A percentile compares a stretch with the other conserved stretches of the same genome.
These are phyloP conservation scores for Patella depressa DNA, from an alignment of 2,888 invertebrate species.

Conservation along the genomic window DNA sequence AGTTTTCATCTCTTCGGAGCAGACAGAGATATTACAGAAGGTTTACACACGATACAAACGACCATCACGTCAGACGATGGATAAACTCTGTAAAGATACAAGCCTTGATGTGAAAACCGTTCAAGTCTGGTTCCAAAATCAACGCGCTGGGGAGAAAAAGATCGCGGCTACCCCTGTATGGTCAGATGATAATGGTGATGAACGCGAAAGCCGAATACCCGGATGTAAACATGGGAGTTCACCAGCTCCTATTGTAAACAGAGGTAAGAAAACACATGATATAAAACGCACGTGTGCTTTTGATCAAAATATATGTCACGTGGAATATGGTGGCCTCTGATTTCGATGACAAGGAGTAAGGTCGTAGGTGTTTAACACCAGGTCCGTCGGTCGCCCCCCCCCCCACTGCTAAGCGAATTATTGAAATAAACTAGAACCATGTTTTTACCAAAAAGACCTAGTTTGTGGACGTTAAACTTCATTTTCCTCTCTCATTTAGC, in stretches of 20 bases:
- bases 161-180: not conserved
- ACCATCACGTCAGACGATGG: slow-evolving; percentile 29
- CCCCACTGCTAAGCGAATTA: too few relatives aligned
- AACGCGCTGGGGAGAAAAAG: slow-evolving; percentile 18
- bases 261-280: slow-evolving; percentile 24
- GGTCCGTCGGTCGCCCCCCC: too few relatives aligned
- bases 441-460: too few relatives aligned
- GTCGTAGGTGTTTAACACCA: too few relatives aligned
- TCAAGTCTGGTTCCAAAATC: slow-evolving; percentile 32
- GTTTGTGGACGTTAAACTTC: too few relatives aligned
- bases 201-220: not conserved
- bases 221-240: slow-evolving; percentile 25
- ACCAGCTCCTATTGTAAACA: slow-evolving; percentile 40
- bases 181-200: not conserved
- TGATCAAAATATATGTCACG: too few relatives aligned
- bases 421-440: too few relatives aligned
- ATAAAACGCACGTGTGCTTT: too few relatives aligned
- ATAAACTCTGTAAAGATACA: slow-evolving; percentile 27
- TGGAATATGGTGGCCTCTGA: too few relatives aligned
- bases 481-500: too few relatives aligned
- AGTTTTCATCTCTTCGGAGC: slow-evolving; percentile 17
- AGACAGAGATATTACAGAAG: slow-evolving; percentile 22
- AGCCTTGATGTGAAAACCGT: slow-evolving; percentile 26
- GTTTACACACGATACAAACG: slow-evolving; percentile 22
- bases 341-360: too few relatives aligned